These are phyloP conservation scores for Diadophis punctatus DNA, from an alignment of 2,113 vertebrate species.

Conservation along the genomic window DNA sequence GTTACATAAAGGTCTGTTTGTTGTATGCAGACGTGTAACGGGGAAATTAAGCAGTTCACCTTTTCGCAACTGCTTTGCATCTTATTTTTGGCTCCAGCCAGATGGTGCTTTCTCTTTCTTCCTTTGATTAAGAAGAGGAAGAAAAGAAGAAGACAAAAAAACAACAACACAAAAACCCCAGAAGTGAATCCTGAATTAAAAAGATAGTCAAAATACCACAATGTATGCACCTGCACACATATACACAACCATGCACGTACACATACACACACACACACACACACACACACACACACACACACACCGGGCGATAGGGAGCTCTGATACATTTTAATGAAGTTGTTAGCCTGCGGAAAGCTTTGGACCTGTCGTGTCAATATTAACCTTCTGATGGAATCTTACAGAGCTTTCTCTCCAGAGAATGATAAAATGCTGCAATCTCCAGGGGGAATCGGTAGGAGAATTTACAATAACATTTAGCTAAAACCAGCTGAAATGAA, in stretches of 20 bases:
- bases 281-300: not conserved
- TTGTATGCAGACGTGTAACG: slow-evolving; percentile 38
- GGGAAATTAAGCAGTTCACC: slow-evolving; percentile 65
- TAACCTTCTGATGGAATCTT: slow-evolving; percentile 12
- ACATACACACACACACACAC: not conserved
- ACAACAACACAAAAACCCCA: not conserved
- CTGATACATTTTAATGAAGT: not conserved
- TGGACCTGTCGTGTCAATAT: not conserved
- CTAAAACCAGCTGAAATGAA: slow-evolving; percentile 1
- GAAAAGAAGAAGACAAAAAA: slow-evolving; percentile 44
- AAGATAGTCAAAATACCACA: not conserved
- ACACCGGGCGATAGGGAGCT: not conserved
- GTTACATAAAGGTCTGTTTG: slow-evolving; percentile 45
- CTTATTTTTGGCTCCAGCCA: slow-evolving; percentile 52
- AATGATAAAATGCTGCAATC: slow-evolving; percentile 25
- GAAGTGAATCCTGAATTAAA: slow-evolving; percentile 36
- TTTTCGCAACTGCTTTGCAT: slow-evolving; percentile 52
- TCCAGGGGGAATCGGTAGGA: not conserved
- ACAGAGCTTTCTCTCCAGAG: not conserved
- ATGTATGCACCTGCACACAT: not conserved
- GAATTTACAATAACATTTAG: not conserved
- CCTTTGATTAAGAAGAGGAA: slow-evolving; percentile 60
- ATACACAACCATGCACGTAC: not conserved
- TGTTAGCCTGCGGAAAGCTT: not conserved
- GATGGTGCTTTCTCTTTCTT: slow-evolving; percentile 47